Evolutionary conservation across 1,140 invertebrate genomes (phyloP).

Genomic region (Drosophila willistoni): DNA sequence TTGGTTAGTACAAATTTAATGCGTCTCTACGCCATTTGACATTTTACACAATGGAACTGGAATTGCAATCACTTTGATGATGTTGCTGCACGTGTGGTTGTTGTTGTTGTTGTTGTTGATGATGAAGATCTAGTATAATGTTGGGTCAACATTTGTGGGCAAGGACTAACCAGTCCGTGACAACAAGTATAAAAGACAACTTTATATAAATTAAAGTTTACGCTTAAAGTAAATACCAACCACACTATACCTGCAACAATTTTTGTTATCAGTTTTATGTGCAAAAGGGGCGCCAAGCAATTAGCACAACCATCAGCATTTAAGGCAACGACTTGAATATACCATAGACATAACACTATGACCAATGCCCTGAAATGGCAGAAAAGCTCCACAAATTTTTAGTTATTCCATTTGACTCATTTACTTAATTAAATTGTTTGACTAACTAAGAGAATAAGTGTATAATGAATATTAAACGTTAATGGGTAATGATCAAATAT

Average conservation of each 20-base stretch:
- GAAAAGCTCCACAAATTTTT: no score
- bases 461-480: no score
- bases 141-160: slow-evolving; percentile 14
- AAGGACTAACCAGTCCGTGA: slow-evolving; percentile 22
- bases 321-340: neutral
- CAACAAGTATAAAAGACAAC: neutral
- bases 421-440: no score
- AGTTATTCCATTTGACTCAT: no score
- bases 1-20: slow-evolving; percentile 48
- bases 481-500: no score
- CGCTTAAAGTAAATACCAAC: slow-evolving; percentile 1
- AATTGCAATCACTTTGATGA: slow-evolving; percentile 5
- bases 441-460: no score
- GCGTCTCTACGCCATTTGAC: slow-evolving; percentile 53
- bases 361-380: neutral
- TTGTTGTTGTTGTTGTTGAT: neutral
- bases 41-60: slow-evolving; percentile 41
- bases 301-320: neutral
- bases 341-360: neutral
- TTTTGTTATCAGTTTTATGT: slow-evolving; percentile 14
- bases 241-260: neutral
- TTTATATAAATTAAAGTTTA: slow-evolving; percentile 6
- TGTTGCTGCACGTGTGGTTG: neutral
- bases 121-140: slow-evolving; percentile 15
- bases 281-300: neutral